Base-by-base conservation (phyloP, 2,888 invertebrate species). In the Helobdella robusta region DNA sequence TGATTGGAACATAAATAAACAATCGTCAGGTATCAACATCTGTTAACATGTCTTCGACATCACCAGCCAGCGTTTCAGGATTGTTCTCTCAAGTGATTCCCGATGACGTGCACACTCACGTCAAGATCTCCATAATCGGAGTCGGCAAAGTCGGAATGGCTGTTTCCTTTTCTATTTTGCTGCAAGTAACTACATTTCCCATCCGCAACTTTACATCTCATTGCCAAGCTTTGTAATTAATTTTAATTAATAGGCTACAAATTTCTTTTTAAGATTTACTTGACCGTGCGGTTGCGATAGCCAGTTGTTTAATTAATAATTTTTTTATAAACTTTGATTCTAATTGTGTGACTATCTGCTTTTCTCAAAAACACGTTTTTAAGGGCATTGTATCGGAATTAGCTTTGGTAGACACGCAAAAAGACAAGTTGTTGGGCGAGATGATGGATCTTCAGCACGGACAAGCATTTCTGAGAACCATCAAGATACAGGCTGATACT, bases 391-490 rank as follows among this genome's bases (percentile, higher is more conserved):
- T 63, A 6, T 86, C 85, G 75, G 89, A 92, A 75, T 80, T 92
- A 15, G 88, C 86, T 2, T 81, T 93, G 67, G 85, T 91, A 56
- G 92, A 92, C 80, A 85, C 87, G 30, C 84, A 86, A 80, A 85
- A 83, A 23, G 87, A 91, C 73, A 92, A 91, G 78, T 78, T 92
- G 69, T 85, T 85, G 73, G 92, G 92, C 0, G 92, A 92, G 80
- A 85, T 91, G 85, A 83, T 91, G 86, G 92, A 93, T 77, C 81
- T 92, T 65, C 91, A 91, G 77, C 92, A 92, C 74, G 91, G 91
- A 4, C 86, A 70, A 60, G 84, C 87, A 25, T 92, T 91, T 79
- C 81, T 90, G 73, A 86, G 85, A 75, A 87, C 88, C 76, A 87
- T 89, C 36, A 87, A 84, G 75, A 87, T 92, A 63, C 84, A 84